A percentile compares a stretch with the other conserved stretches of the same genome.
Evolutionary conservation across 2,113 vertebrate genomes (phyloP).

Genomic region (Oxyura jamaicensis): DNA sequence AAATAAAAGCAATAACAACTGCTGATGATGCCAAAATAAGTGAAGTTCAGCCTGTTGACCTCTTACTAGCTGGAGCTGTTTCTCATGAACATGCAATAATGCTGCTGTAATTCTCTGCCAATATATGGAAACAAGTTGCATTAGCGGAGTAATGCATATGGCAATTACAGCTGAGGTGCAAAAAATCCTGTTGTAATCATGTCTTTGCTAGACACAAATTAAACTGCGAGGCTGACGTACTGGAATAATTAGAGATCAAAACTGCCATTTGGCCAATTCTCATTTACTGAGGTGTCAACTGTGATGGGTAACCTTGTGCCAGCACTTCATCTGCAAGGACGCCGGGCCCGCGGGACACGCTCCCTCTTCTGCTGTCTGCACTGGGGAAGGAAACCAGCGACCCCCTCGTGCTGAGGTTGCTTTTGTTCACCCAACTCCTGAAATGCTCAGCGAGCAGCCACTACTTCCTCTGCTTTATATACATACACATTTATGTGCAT

Average conservation of each 20-base stretch:
- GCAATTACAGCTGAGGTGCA: conserved; percentile 19
- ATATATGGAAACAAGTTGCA: neutral
- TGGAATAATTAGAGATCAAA: neutral
- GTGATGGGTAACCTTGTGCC: neutral
- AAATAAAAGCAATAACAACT: neutral
- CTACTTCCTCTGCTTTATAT: neutral
- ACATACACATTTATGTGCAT: too few relatives aligned
- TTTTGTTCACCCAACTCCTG: neutral
- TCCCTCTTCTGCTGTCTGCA: neutral
- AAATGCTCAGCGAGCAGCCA: neutral
- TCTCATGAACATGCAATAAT: conserved; percentile 42
- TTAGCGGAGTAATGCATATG: neutral
- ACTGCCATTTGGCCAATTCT: neutral
- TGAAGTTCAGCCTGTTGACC: conserved; percentile 26
- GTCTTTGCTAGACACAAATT: neutral
- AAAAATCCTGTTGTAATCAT: neutral
- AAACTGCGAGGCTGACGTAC: neutral
- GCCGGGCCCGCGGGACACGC: neutral
- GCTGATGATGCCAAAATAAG: neutral
- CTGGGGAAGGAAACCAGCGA: neutral
- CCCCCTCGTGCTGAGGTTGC: neutral
- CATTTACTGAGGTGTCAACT: neutral
- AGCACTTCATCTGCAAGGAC: neutral
- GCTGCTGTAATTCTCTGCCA: conserved; percentile 26
- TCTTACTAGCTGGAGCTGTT: neutral